Conservation (phyloP, 1,140 invertebrate genomes). For the Apocrypta bakeri region DNA sequence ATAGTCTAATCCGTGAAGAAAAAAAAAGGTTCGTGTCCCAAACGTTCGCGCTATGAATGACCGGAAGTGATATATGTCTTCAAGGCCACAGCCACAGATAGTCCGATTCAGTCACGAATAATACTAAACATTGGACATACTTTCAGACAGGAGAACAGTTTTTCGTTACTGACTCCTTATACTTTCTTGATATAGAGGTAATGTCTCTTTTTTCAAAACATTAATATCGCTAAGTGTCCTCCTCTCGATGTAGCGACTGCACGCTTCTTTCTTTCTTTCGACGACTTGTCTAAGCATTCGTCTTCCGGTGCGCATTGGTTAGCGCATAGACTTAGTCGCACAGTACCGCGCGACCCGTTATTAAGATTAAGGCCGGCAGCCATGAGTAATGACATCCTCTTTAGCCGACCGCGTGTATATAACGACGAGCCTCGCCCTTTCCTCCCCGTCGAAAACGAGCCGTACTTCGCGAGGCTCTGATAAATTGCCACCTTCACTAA, state of each 20-base stretch:
- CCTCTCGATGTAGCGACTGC: not conserved
- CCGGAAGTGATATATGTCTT: too few species aligned
- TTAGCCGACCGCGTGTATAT: conserved; percentile 33
- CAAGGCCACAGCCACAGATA: too few species aligned
- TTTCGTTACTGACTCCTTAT: too few species aligned
- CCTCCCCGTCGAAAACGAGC: not conserved
- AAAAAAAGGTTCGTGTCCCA: too few species aligned
- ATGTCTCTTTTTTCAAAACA: too few species aligned
- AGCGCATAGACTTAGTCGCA: not conserved
- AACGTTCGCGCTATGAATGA: too few species aligned
- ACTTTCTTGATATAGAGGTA: too few species aligned
- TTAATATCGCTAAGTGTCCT: not conserved
- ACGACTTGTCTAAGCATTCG: not conserved
- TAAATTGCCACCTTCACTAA: conserved; percentile 60
- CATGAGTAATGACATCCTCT: conserved; percentile 60
- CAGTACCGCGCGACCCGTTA: conserved; percentile 39
- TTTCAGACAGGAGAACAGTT: too few species aligned
- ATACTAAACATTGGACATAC: too few species aligned
- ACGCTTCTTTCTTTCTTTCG: not conserved
- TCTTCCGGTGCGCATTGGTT: not conserved
- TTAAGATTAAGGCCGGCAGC: conserved; percentile 57
- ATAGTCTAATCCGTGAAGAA: too few species aligned
- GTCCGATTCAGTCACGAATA: too few species aligned
- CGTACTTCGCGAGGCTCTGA: conserved; percentile 47
- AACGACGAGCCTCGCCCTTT: conserved; percentile 10